Percentiles rank a stretch among this genome's conserved stretches.
Evolutionary conservation across 2,797 vertebrate species (phyloP).

Genomic region (Phoxinus dragarum): DNA sequence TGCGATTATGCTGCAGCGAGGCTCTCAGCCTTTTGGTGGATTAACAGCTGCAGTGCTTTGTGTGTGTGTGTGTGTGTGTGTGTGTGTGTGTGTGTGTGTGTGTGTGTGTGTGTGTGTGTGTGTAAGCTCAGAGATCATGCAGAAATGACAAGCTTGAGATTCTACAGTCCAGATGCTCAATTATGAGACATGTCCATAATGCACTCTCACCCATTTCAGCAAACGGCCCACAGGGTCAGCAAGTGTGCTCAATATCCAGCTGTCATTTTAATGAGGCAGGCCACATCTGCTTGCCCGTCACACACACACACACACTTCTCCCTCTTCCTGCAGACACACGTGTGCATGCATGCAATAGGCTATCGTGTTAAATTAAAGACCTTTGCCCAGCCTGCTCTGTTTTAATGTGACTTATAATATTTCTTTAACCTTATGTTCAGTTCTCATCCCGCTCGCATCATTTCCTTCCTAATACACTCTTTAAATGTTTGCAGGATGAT

Average conservation of each 20-base stretch:
- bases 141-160: conserved; percentile 59
- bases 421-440: conserved; percentile 63
- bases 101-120: background rate
- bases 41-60: conserved; percentile 41
- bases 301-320: conserved; percentile 30
- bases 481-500: conserved; percentile 55
- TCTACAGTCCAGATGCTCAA: conserved; percentile 63
- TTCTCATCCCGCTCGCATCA: conserved; percentile 49
- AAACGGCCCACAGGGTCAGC: conserved; percentile 57
- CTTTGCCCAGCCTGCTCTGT: conserved; percentile 9
- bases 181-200: conserved; percentile 57
- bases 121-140: conserved; percentile 2
- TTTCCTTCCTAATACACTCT: conserved; percentile 68
- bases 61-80: background rate
- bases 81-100: background rate
- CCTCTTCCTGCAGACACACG: conserved; percentile 27
- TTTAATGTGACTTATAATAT: conserved; percentile 57
- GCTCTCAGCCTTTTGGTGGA: conserved; percentile 52
- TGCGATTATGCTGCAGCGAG: conserved; percentile 45
- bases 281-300: conserved; percentile 52
- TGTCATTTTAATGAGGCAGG: conserved; percentile 62
- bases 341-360: conserved; percentile 18
- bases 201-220: conserved; percentile 46
- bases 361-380: conserved; percentile 2
- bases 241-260: conserved; percentile 54